Evolutionary conservation across 2,113 vertebrate genomes (phyloP).

Genomic region (Ictidomys tridecemlineatus): DNA sequence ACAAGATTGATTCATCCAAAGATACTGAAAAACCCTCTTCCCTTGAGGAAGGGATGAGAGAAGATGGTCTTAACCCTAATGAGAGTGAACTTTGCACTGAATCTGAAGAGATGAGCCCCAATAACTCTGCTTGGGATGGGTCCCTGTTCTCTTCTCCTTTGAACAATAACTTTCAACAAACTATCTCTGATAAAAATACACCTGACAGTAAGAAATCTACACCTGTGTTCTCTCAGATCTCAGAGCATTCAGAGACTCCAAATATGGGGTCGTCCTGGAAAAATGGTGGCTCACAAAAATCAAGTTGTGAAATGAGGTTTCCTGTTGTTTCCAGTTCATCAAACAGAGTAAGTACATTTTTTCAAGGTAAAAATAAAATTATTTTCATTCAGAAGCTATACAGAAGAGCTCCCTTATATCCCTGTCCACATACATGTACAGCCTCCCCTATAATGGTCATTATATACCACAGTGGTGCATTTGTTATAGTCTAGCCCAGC

Average conservation of each 20-base stretch:
- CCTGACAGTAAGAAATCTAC: constrained; percentile 60
- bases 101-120: not conserved
- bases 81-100: constrained; percentile 59
- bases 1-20: constrained; percentile 72
- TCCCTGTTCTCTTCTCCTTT: not conserved
- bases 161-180: constrained; percentile 32
- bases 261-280: constrained; percentile 61
- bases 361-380: not conserved
- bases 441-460: not conserved
- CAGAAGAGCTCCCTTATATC: not conserved
- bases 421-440: not conserved
- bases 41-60: not conserved
- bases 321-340: constrained; percentile 73
- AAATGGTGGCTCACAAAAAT: constrained; percentile 67
- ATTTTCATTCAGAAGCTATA: constrained; percentile 51
- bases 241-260: constrained; percentile 67
- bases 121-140: not conserved
- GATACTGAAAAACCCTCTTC: constrained; percentile 60
- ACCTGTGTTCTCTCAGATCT: constrained; percentile 57
- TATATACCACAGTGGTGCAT: not conserved
- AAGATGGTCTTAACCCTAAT: constrained; percentile 26
- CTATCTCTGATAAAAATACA: constrained; percentile 56
- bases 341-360: constrained; percentile 74
- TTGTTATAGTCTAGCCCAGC: not conserved
- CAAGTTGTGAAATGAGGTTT: constrained; percentile 65